Conservation (phyloP, 2,888 invertebrate species). For the Leptopilina syphax region DNA sequence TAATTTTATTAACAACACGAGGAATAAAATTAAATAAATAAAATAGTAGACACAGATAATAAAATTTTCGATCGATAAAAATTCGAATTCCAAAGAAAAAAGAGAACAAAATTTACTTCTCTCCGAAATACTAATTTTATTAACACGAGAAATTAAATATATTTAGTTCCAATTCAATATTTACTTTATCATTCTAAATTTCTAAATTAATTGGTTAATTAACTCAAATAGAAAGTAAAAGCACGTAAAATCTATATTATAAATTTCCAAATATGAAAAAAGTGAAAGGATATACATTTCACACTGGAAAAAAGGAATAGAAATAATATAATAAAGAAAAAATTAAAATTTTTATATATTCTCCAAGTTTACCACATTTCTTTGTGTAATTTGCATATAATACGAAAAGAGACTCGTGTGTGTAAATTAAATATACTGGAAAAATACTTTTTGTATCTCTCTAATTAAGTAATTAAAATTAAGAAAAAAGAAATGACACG, state of each 20-base stretch:
- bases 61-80: too few species aligned
- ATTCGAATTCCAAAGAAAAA: too few species aligned
- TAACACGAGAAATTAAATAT: too few species aligned
- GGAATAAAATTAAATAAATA: too few species aligned
- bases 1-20: too few species aligned
- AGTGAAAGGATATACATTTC: conserved; percentile 4
- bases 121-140: too few species aligned
- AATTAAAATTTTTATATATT: not conserved
- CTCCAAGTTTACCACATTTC: not conserved
- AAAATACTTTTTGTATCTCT: not conserved
- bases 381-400: not conserved
- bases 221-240: conserved; percentile 10
- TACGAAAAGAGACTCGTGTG: not conserved
- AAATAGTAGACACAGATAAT: too few species aligned
- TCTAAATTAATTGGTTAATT: not conserved
- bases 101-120: too few species aligned
- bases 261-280: conserved; percentile 1
- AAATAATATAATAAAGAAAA: not conserved
- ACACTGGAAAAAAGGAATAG: not conserved
- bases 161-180: too few species aligned
- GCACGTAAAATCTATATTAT: not conserved
- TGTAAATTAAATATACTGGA: not conserved
- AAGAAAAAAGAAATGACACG: not conserved
- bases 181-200: too few species aligned
- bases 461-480: conserved; percentile 9